Percentiles rank a stretch among this genome's conserved stretches.
These are phyloP conservation scores for Mimumesa dahlbomi DNA, from an alignment of 2,888 invertebrate species.

Conservation along the genomic window DNA sequence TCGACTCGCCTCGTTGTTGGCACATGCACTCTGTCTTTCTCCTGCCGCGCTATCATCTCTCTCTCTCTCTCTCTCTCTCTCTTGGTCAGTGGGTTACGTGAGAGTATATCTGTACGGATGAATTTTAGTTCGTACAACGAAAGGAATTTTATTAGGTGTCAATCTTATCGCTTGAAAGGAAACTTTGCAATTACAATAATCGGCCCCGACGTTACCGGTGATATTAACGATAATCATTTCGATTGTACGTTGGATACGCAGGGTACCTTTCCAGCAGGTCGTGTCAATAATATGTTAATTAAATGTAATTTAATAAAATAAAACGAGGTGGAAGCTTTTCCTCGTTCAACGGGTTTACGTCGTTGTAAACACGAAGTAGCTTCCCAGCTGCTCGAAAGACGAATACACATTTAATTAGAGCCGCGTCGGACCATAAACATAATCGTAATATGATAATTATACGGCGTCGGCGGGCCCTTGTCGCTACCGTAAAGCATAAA, in stretches of 20 bases:
- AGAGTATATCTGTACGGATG: neutral
- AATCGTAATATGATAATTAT: conserved; percentile 75
- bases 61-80: conserved; percentile 19
- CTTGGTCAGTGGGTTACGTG: conserved; percentile 48
- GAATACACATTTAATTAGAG: conserved; percentile 70
- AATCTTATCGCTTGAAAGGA: too few species aligned
- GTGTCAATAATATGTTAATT: neutral
- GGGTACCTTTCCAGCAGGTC: too few species aligned
- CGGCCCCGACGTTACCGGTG: too few species aligned
- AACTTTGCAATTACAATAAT: too few species aligned
- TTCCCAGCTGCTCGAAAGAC: conserved; percentile 24
- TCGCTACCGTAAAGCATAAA: conserved; percentile 40
- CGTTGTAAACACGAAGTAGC: conserved; percentile 58
- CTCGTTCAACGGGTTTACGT: conserved; percentile 32
- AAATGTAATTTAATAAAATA: neutral
- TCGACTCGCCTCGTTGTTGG: conserved; percentile 64
- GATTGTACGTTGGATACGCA: too few species aligned
- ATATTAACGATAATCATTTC: too few species aligned
- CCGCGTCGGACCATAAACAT: conserved; percentile 66
- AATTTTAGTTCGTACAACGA: neutral
- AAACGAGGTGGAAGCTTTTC: conserved; percentile 30
- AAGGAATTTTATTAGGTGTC: too few species aligned
- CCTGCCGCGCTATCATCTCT: too few species aligned
- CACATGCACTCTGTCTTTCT: conserved; percentile 36
- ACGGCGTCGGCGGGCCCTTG: conserved; percentile 44